Evolutionary conservation across 2,888 invertebrate species (phyloP).

Genomic region (Nipponacmea schrenckii): DNA sequence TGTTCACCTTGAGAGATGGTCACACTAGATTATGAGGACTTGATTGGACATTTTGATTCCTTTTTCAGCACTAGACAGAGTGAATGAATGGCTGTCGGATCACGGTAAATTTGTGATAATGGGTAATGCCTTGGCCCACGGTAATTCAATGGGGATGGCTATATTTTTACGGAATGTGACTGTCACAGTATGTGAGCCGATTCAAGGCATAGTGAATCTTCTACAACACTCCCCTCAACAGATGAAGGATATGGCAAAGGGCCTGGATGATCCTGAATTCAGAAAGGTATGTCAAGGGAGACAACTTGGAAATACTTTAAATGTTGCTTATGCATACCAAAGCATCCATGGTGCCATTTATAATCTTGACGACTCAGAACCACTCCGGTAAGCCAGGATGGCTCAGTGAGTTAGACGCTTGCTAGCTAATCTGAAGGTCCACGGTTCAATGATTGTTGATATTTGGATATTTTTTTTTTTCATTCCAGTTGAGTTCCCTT

Average conservation of each 20-base stretch:
- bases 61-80: no score
- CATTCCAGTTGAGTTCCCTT: neutral
- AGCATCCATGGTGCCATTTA: no score
- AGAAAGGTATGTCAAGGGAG: constrained; percentile 35
- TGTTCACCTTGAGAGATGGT: neutral
- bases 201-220: constrained; percentile 29
- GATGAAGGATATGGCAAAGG: constrained; percentile 20
- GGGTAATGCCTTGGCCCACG: constrained; percentile 23
- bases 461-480: neutral
- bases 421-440: no score
- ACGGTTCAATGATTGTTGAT: no score
- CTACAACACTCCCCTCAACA: constrained; percentile 30
- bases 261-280: constrained; percentile 16
- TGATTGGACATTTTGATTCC: neutral
- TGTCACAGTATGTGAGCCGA: constrained; percentile 30
- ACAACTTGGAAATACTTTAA: neutral
- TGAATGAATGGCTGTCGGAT: constrained; percentile 14
- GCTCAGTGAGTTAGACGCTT: no score
- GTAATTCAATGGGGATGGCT: constrained; percentile 13
- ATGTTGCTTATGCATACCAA: no score
- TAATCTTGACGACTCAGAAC: no score
- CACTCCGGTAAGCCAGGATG: no score
- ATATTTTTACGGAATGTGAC: constrained; percentile 26
- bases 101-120: constrained; percentile 39
- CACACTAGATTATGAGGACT: neutral